These are phyloP conservation scores for Lysandra coridon DNA, from an alignment of 2,888 invertebrate genomes.

Conservation along the genomic window DNA sequence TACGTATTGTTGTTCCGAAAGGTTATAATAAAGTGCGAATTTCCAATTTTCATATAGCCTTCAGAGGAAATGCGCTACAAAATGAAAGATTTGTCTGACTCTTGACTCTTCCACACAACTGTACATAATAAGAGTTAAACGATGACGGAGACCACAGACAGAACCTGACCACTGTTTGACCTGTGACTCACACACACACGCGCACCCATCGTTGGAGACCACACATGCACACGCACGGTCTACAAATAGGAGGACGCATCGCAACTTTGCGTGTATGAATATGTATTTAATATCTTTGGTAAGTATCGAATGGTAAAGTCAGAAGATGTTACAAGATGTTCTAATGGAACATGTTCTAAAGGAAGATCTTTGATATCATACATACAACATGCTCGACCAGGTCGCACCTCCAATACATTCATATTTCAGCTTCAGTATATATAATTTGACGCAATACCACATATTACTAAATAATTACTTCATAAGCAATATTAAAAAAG, in stretches of 20 bases:
- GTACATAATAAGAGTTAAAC: slow-evolving; percentile 17
- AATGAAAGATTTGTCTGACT: not conserved
- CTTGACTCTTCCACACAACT: not conserved
- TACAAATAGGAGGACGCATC: not conserved
- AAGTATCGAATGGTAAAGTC: too few species aligned
- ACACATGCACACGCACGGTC: not conserved
- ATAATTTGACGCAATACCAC: too few species aligned
- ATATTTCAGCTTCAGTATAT: too few species aligned
- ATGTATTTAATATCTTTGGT: too few species aligned
- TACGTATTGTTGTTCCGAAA: not conserved
- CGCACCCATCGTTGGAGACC: not conserved
- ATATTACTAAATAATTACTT: too few species aligned
- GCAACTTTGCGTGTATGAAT: not conserved
- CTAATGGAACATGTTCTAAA: too few species aligned
- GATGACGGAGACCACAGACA: slow-evolving; percentile 23
- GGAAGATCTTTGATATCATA: too few species aligned
- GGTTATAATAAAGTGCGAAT: not conserved
- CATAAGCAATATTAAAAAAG: too few species aligned
- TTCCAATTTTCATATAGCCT: not conserved
- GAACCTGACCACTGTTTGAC: slow-evolving; percentile 29
- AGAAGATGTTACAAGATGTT: too few species aligned
- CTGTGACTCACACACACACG: slow-evolving; percentile 27
- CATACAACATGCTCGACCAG: too few species aligned
- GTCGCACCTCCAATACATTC: too few species aligned
- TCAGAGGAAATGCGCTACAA: not conserved